Percentiles rank a stretch among this genome's conserved stretches.
Conservation (phyloP, 1,140 invertebrate genomes). For the Drosophila sp. region DNA sequence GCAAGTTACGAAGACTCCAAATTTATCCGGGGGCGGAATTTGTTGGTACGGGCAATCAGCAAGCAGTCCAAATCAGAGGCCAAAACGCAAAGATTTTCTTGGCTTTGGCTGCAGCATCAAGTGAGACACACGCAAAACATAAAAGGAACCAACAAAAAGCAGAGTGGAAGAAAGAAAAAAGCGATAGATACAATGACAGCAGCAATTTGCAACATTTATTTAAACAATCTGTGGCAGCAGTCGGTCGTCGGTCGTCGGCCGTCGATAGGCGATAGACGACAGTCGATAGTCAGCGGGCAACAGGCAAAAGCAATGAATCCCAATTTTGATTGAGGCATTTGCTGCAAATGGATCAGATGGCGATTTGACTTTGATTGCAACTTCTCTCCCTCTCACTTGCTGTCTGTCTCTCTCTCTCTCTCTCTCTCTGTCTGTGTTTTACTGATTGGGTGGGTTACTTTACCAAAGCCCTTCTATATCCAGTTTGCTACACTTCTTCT, state of each 20-base stretch:
- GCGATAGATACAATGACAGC: conserved; percentile 10
- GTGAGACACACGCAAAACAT: conserved; percentile 6
- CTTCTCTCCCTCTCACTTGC: not conserved
- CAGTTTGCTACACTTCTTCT: conserved; percentile 7
- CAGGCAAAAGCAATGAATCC: conserved; percentile 25
- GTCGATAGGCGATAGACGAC: not conserved
- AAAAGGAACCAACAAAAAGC: conserved; percentile 9
- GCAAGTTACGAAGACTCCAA: conserved; percentile 3
- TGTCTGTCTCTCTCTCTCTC: not conserved
- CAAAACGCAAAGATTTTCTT: conserved; percentile 57
- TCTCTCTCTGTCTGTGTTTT: not conserved
- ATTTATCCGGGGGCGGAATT: conserved; percentile 31
- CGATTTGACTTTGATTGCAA: conserved; percentile 37
- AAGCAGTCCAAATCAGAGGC: conserved; percentile 14
- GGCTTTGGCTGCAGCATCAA: conserved; percentile 26
- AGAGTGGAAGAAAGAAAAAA: not conserved
- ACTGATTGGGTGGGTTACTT: conserved; percentile 13
- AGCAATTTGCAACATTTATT: conserved; percentile 55
- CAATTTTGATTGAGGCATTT: conserved; percentile 51
- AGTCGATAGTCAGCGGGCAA: conserved; percentile 11
- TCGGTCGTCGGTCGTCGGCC: not conserved
- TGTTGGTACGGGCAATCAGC: conserved; percentile 58
- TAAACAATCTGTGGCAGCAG: conserved; percentile 45
- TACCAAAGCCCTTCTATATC: conserved; percentile 6
- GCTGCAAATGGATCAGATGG: conserved; percentile 45